Conservation (phyloP, 2,888 invertebrate genomes). For the Dione vanillae region DNA sequence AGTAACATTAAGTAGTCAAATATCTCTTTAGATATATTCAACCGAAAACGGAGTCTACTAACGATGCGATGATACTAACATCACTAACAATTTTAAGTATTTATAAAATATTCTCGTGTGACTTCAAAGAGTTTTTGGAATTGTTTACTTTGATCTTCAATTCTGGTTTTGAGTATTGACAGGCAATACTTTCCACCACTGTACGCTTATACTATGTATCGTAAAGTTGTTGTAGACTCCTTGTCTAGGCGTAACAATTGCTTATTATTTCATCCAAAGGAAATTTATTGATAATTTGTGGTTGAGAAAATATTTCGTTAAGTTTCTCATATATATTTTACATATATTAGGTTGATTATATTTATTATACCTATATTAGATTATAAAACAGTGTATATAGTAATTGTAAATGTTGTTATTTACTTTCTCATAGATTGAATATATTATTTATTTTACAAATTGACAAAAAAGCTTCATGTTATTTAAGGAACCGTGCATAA, state of each 20-base stretch:
- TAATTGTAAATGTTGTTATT: too few species aligned
- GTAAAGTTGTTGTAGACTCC: neutral
- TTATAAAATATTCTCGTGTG: conserved; percentile 45
- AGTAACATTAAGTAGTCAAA: conserved; percentile 36
- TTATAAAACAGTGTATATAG: too few species aligned
- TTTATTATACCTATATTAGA: too few species aligned
- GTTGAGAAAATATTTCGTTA: neutral
- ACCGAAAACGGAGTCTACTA: conserved; percentile 32
- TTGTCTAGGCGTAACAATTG: neutral
- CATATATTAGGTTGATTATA: too few species aligned
- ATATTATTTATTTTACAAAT: too few species aligned
- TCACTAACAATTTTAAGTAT: conserved; percentile 45
- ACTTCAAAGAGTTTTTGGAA: conserved; percentile 48
- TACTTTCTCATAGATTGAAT: too few species aligned
- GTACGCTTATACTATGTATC: conserved; percentile 5
- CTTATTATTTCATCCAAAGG: neutral
- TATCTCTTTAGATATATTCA: conserved; percentile 38
- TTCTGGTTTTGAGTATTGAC: conserved; percentile 32
- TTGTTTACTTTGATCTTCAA: conserved; percentile 48
- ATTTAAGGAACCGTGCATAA: too few species aligned
- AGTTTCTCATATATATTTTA: neutral
- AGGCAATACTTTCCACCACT: conserved; percentile 24
- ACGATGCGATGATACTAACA: conserved; percentile 27
- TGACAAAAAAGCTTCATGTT: too few species aligned
- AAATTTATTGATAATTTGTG: neutral